phyloP scores from a whole-genome alignment of 2,113 vertebrate species.

The Zosterops japonicus region DNA sequence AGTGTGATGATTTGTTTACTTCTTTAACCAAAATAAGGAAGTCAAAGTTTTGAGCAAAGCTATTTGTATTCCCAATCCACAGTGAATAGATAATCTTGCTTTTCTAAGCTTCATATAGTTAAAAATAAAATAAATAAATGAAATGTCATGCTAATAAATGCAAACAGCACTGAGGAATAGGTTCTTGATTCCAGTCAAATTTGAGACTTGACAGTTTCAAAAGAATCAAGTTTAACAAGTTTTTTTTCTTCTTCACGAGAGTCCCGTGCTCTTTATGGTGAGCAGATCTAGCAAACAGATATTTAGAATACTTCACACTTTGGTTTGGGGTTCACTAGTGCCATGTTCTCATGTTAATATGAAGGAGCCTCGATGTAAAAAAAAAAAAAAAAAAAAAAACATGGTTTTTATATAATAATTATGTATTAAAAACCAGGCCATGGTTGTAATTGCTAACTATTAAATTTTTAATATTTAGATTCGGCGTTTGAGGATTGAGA shows the following conservation, averaged over 20 bases:
- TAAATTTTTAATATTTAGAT: conserved; percentile 77
- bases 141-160: not conserved
- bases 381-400: too few species aligned
- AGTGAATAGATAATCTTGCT: not conserved
- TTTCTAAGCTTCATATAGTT: not conserved
- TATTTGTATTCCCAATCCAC: not conserved
- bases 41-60: not conserved
- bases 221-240: not conserved
- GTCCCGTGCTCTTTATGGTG: not conserved
- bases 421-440: not conserved
- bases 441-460: not conserved
- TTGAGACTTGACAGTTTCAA: not conserved
- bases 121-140: not conserved
- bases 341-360: not conserved
- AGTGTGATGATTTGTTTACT: not conserved
- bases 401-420: not conserved
- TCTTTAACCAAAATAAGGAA: not conserved
- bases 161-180: not conserved
- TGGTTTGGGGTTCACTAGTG: not conserved
- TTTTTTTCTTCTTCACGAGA: not conserved
- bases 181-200: not conserved
- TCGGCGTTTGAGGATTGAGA: conserved; percentile 93
- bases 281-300: not conserved
- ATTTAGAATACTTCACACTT: not conserved
- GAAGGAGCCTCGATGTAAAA: not conserved